Evolutionary conservation across 2,888 invertebrate genomes (phyloP), one percentile per base, ranked within the genome.

Genomic region (Sinotaia quadrata): DNA sequence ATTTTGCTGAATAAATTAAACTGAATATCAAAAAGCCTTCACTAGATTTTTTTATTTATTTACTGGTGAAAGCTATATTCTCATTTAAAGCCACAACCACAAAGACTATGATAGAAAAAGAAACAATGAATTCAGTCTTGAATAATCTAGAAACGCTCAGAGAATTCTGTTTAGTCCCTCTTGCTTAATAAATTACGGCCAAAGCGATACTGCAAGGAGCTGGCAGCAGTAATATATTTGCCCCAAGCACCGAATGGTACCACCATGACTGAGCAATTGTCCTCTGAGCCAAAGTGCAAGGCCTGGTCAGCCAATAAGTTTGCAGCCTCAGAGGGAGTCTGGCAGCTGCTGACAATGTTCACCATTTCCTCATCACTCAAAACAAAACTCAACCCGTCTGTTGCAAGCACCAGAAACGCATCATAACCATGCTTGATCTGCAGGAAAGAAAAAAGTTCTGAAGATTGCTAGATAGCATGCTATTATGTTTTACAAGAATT

Each of bases 191-290:
- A 70, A 59, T 78, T 79, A 21, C 83, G 65, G 1, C 85, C 83
- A 77, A 84, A 83, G 59, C 81, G 80, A 69, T 81, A 83, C 2
- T 78, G 80, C 15, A 84, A 78, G 18, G 78, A 75, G 15, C 76
- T 68, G 3, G 79, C 73, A 2, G 81, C 73, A 18, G 72, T 75
- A n/a, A 78, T 79, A 73, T 81, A 88, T 75, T 89, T 89, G 33
- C 89, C 89, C 90, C 90, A 90, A 1, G 90, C 88, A 8, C 90
- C 90, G 70, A 90, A 88, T 4, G 90, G 90, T 7, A 90, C 81
- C 18, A 90, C 85, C 18, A 90, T 75, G 31, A 88, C 88, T 2
- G 90, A 89, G 41, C 88, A 84, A 80, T 90, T 90, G 81, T 90
- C 90, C 70, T 90, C 89, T 3, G 90, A 89, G 5, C 89, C 89